A percentile compares a stretch with the other conserved stretches of the same genome.
These are phyloP conservation scores for Brassicogethes aeneus DNA, from an alignment of 2,888 invertebrate species.

Conservation along the genomic window DNA sequence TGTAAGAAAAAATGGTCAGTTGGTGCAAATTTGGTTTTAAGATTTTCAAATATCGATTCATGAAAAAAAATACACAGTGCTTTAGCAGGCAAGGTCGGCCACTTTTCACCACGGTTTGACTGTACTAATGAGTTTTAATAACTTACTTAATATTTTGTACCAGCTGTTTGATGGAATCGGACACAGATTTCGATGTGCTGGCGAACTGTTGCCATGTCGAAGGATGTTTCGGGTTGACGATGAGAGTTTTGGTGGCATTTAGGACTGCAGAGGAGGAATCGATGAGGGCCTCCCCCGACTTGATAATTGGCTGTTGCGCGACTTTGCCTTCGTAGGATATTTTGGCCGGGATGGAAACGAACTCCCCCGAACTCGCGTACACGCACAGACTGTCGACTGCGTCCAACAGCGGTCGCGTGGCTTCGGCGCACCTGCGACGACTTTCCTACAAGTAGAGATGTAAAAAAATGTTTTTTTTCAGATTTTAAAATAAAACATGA, in stretches of 20 bases:
- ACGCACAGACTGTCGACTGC: slow-evolving; percentile 88
- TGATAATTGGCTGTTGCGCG: slow-evolving; percentile 81
- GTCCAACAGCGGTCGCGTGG: slow-evolving; percentile 74
- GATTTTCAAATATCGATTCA: no score
- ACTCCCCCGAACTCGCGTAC: slow-evolving; percentile 91
- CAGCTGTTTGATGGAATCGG: slow-evolving; percentile 91
- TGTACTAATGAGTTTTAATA: no score
- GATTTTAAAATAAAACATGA: no score
- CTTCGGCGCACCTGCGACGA: slow-evolving; percentile 60
- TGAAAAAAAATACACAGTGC: no score
- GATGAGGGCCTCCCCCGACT: slow-evolving; percentile 67
- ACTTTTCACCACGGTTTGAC: no score
- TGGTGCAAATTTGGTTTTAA: no score
- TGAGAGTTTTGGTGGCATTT: slow-evolving; percentile 79
- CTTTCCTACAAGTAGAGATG: no score
- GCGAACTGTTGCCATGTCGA: slow-evolving; percentile 92
- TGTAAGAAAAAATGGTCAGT: no score
- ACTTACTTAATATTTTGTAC: slow-evolving; percentile 77
- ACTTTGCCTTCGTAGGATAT: slow-evolving; percentile 76
- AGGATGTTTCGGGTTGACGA: slow-evolving; percentile 83
- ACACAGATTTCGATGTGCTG: slow-evolving; percentile 88
- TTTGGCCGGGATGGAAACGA: slow-evolving; percentile 84
- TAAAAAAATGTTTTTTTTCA: no score
- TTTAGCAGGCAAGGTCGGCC: no score
- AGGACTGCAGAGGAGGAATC: slow-evolving; percentile 89